A percentile compares a stretch with the other conserved stretches of the same genome.
These are phyloP conservation scores for Cylloceria caligata DNA, from an alignment of 2,888 invertebrate genomes.

Conservation along the genomic window DNA sequence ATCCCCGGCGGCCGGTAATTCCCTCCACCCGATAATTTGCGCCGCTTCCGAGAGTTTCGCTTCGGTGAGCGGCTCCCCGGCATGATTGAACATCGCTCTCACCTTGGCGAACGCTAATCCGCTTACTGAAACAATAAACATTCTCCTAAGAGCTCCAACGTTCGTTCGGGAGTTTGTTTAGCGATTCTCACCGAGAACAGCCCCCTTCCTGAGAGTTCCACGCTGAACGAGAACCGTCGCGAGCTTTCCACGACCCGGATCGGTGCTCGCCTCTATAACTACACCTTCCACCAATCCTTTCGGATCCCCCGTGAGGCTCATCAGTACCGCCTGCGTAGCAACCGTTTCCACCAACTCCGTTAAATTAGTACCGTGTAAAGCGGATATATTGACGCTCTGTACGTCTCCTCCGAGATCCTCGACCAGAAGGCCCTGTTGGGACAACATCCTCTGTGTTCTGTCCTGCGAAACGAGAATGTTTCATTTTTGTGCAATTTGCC, in stretches of 20 bases:
- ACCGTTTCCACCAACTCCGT: conserved; percentile 93
- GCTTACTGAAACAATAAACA: conserved; percentile 88
- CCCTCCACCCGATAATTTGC: conserved; percentile 96
- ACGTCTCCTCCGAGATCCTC: conserved; percentile 97
- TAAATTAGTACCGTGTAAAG: conserved; percentile 93
- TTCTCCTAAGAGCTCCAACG: background rate
- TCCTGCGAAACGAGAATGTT: conserved; percentile 85
- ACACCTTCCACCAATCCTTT: conserved; percentile 94
- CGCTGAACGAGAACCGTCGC: conserved; percentile 87
- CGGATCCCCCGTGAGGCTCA: conserved; percentile 94
- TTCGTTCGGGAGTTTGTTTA: background rate
- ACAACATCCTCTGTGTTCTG: conserved; percentile 90
- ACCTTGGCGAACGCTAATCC: conserved; percentile 94
- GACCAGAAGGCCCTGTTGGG: conserved; percentile 92
- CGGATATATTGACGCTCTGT: conserved; percentile 96
- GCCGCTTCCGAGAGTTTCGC: conserved; percentile 94
- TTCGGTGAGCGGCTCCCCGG: conserved; percentile 88
- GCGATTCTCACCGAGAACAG: conserved; percentile 83
- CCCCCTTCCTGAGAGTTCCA: conserved; percentile 87
- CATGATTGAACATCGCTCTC: conserved; percentile 92
- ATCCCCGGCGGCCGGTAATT: conserved; percentile 95
- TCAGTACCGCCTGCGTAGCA: conserved; percentile 92
- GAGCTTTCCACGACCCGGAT: conserved; percentile 88
- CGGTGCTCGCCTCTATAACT: conserved; percentile 93
- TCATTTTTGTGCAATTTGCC: background rate